Base-by-base conservation (phyloP, 2,113 vertebrate species). In the Piprites chloris region DNA sequence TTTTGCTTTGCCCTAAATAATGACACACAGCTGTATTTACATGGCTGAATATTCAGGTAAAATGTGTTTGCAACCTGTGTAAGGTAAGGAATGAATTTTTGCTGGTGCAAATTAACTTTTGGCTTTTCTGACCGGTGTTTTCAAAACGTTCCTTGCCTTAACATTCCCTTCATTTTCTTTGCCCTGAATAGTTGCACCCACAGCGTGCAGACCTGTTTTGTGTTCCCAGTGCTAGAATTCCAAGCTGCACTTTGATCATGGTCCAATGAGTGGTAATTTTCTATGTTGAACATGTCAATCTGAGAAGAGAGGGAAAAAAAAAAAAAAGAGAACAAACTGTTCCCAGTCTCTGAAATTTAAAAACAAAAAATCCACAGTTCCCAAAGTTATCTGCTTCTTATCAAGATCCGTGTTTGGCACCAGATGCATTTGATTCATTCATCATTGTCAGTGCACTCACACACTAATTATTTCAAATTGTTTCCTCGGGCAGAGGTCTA, bases 381-480 rank as follows among this genome's bases (percentile, higher is more conserved):
- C 89, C 85, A 24, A 94, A 97, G 97, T 97, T 98, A 98, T 98
- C 98, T 98, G 98, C 95, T 98, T 98, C 98, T 97, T 98, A 98
- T 98, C 98, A 98, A 97, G 95, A 96, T 83, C 91, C 19, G 3
- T 85, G 93, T 97, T 98, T 98, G 97, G 97, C 96, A 97, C 95
- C 90, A 97, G 95, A 97, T 97, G 97, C 96, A 97, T 97, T 98
- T 91, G 89, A 98, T 98, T 97, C 98, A 98, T 99, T 98, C 98
- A 98, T 99, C 99, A 99, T 97, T 98, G 98, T 99, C 98, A 98
- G 94, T 97, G 89, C 90, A 96, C 97, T 97, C 86, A 22, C 97
- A 98, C 96, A 97, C 98, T 99, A 98, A 99, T 99, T 99, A 99
- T 98, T 98, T 98, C 97, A 99, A 99, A 99, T 99, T 98, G 98